These are phyloP conservation scores for Petrolisthes cinctipes DNA, from an alignment of 2,888 invertebrate species.

Conservation along the genomic window DNA sequence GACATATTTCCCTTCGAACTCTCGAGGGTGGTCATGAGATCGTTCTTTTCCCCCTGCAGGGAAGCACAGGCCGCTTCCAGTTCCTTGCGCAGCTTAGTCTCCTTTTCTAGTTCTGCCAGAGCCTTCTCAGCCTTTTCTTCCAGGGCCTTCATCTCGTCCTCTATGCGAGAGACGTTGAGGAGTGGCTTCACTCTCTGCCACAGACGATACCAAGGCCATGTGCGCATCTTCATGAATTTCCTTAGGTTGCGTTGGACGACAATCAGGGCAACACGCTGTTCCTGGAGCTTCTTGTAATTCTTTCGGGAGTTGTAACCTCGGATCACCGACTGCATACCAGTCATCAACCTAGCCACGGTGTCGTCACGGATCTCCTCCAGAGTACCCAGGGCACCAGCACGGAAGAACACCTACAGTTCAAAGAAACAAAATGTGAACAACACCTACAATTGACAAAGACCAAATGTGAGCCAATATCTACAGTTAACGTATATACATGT, in stretches of 20 bases:
- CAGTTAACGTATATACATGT: too few relatives aligned
- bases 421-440: too few relatives aligned
- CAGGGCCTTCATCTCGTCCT: constrained; percentile 86
- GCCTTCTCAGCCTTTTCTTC: constrained; percentile 97
- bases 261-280: constrained; percentile 96
- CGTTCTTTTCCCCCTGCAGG: constrained; percentile 93
- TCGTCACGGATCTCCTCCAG: constrained; percentile 99
- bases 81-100: constrained; percentile 97
- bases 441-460: too few relatives aligned
- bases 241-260: constrained; percentile 99
- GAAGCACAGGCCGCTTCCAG: constrained; percentile 93
- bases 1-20: constrained; percentile 93
- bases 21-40: constrained; percentile 87
- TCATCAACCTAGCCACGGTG: constrained; percentile 95
- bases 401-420: constrained; percentile 93
- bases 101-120: constrained; percentile 92
- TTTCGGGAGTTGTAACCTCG: constrained; percentile 91
- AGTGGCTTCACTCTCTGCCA: constrained; percentile 99
- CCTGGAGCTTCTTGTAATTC: constrained; percentile 97
- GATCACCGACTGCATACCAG: constrained; percentile 97
- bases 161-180: constrained; percentile 97
- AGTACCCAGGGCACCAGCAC: constrained; percentile 99
- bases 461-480: too few relatives aligned
- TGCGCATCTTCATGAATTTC: constrained; percentile 98
- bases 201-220: constrained; percentile 99